phyloP scores from a whole-genome alignment of 2,113 vertebrate genomes.

The Phocoena phocoena region DNA sequence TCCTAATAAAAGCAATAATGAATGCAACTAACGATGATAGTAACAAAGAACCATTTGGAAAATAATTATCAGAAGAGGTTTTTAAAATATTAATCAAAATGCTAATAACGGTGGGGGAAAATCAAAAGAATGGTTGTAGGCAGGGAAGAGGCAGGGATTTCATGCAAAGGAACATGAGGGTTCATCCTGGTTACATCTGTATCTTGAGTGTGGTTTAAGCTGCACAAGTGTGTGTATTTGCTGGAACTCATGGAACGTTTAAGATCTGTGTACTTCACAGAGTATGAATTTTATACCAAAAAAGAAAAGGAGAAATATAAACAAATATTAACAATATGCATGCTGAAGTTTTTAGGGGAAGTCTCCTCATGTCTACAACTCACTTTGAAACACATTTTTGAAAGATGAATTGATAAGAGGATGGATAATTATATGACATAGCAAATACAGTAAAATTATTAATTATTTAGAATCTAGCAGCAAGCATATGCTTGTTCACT shows the following conservation, averaged over 20 bases:
- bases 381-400: not conserved
- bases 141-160: not conserved
- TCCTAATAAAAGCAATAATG: not conserved
- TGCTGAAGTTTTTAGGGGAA: not conserved
- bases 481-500: not conserved
- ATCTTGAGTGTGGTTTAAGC: not conserved
- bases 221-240: not conserved
- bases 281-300: not conserved
- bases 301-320: not conserved
- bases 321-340: not conserved
- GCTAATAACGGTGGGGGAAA: not conserved
- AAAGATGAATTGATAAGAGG: not conserved
- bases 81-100: slow-evolving; percentile 11
- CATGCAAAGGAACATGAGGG: not conserved
- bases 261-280: not conserved
- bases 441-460: not conserved
- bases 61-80: not conserved
- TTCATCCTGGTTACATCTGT: not conserved
- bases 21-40: not conserved
- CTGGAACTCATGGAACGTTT: not conserved
- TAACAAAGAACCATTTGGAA: not conserved
- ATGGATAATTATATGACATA: not conserved
- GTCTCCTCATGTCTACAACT: not conserved
- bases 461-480: not conserved
- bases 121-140: not conserved